These are phyloP conservation scores for Halocynthia aurantium DNA, from an alignment of 23 tunicate species.

Conservation along the genomic window DNA sequence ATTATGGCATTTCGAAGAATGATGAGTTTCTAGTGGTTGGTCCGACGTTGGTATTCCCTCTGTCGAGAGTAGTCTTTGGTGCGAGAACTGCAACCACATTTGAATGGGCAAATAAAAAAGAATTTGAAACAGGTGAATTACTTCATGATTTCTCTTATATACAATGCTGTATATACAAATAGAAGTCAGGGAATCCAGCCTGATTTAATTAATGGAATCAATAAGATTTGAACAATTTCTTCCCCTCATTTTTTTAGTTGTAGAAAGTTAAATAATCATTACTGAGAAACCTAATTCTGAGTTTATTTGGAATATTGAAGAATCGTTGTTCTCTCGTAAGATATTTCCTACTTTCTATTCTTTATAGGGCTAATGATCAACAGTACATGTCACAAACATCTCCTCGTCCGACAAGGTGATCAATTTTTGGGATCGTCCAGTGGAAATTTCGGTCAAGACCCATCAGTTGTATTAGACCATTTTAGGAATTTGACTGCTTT, in stretches of 20 bases:
- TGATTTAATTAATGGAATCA: too few relatives aligned
- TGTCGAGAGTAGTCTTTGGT: slow-evolving; percentile 33
- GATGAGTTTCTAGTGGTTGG: slow-evolving; percentile 12
- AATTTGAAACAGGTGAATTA: slow-evolving; percentile 66
- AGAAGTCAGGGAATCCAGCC: too few relatives aligned
- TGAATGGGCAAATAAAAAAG: slow-evolving; percentile 50
- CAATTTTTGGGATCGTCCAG: slow-evolving; percentile 38
- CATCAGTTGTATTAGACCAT: neutral
- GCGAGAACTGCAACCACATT: slow-evolving; percentile 47
- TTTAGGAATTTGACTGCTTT: slow-evolving; percentile 43
- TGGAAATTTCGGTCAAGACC: slow-evolving; percentile 32
- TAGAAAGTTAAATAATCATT: too few relatives aligned
- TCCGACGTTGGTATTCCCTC: slow-evolving; percentile 31
- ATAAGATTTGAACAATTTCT: too few relatives aligned
- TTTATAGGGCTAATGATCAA: slow-evolving; percentile 50
- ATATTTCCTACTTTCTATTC: neutral
- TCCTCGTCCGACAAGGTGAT: slow-evolving; percentile 61
- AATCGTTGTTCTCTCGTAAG: too few relatives aligned
- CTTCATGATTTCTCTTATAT: neutral
- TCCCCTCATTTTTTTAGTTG: too few relatives aligned
- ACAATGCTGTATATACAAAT: neutral
- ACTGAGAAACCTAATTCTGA: too few relatives aligned
- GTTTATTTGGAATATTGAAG: too few relatives aligned
- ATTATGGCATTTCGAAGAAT: slow-evolving; percentile 28
- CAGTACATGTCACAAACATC: slow-evolving; percentile 26